A percentile compares a stretch with the other conserved stretches of the same genome.
phyloP scores from a whole-genome alignment of 2,113 vertebrate species.

The Nerophis lumbriciformis region DNA sequence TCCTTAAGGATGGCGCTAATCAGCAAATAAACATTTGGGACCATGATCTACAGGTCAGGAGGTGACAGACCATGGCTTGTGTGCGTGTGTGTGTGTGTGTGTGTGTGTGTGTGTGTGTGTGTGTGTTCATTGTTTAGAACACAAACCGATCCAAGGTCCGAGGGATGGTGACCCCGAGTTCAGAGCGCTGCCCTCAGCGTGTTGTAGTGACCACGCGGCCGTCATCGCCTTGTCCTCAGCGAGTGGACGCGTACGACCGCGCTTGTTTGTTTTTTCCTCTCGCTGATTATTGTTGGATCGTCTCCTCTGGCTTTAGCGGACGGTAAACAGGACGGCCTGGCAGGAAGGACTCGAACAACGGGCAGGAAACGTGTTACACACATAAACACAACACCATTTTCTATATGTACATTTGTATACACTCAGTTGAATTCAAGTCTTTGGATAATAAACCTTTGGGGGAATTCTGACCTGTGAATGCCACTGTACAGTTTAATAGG shows the following conservation, averaged over 20 bases:
- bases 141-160: constrained; percentile 40
- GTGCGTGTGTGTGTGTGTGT: constrained; percentile 15
- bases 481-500: no score
- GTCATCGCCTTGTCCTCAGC: constrained; percentile 42
- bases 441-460: no score
- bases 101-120: constrained; percentile 10
- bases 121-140: constrained; percentile 29
- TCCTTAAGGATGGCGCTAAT: constrained; percentile 43
- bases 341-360: background rate
- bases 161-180: constrained; percentile 26
- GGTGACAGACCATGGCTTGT: constrained; percentile 36
- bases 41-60: constrained; percentile 40
- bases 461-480: no score
- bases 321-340: constrained; percentile 10
- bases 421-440: no score
- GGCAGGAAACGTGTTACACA: background rate
- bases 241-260: constrained; percentile 37
- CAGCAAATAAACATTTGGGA: constrained; percentile 61
- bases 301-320: constrained; percentile 8
- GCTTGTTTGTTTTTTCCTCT: constrained; percentile 32
- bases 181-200: constrained; percentile 40
- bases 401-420: no score
- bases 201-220: constrained; percentile 40
- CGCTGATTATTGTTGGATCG: constrained; percentile 13
- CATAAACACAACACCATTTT: background rate